Evolutionary conservation across 2,888 invertebrate species (phyloP), one percentile per base, ranked within the genome.

Genomic region (Ethmia dodecea): DNA sequence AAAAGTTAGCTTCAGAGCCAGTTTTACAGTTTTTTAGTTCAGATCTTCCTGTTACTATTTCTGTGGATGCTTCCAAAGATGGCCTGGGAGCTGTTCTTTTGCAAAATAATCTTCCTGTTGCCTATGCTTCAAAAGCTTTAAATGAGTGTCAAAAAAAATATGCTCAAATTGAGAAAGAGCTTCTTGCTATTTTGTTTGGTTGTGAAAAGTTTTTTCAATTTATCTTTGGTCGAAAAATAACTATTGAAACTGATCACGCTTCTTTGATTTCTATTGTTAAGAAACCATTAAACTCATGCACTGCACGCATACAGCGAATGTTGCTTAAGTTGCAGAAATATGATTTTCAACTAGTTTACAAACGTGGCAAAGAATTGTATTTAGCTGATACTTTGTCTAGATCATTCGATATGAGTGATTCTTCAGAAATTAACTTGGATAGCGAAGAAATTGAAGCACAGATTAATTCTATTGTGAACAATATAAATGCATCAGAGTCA

Each of bases 131-230:
- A 11, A 40, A 45, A 30, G 41, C 43, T 13, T 25, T 48, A 8
- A 38, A 42, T 2, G 39, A 43, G 16, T 22, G 22, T 27, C 45
- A 45, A 20, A 33, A 31, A 25, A 6, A 12, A 20, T 38, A 39
- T 24, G 43, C 47, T 3, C 47, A 49, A 28, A 47, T 51, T 13
- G 48, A 50, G 31, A 48, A 48, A 24, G 46, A 48, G 27, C 10
- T 41, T 0, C 18, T 44, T 22, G n/a, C n/a, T n/a, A n/a, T n/a
- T n/a, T n/a, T n/a, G n/a, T n/a, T n/a, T n/a, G n/a, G n/a, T n/a
- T n/a, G n/a, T n/a, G n/a, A 43, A 26, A 45, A 43, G 26, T 47
- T 44, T 34, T 35, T 32, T 15, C 43, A 49, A 13, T 45, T 35
- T 6, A 35, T 49, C 4, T 42, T 33, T 31, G 45, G 51, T 13